Evolutionary conservation across 2,888 invertebrate species (phyloP).

Genomic region (Gastrophysa polygoni): DNA sequence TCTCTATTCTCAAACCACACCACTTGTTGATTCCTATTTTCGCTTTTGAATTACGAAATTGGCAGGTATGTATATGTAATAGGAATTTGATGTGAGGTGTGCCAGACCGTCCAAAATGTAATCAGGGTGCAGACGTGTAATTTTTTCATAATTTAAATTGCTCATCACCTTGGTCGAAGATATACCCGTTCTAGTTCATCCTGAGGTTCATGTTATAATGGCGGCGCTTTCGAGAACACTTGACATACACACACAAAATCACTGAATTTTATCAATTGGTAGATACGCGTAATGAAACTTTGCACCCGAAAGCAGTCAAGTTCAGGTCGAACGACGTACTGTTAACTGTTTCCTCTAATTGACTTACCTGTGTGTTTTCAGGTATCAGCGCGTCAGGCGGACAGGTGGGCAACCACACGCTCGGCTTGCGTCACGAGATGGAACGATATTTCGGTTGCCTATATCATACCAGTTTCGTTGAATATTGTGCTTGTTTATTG

Average conservation of each 20-base stretch:
- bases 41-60: background rate
- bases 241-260: constrained; percentile 38
- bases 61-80: too few relatives aligned
- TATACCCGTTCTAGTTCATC: constrained; percentile 24
- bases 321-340: constrained; percentile 36
- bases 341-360: constrained; percentile 46
- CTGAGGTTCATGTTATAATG: constrained; percentile 21
- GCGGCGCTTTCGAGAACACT: background rate
- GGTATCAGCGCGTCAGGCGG: constrained; percentile 36
- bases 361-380: constrained; percentile 39
- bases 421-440: background rate
- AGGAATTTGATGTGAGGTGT: too few relatives aligned
- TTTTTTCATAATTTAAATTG: too few relatives aligned
- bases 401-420: constrained; percentile 34
- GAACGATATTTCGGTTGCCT: constrained; percentile 20
- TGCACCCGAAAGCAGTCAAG: constrained; percentile 11
- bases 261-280: constrained; percentile 26
- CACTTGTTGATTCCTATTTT: constrained; percentile 12
- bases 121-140: constrained; percentile 36
- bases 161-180: too few relatives aligned
- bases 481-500: too few relatives aligned
- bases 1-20: constrained; percentile 10
- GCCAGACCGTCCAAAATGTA: constrained; percentile 30
- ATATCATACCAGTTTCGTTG: background rate
- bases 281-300: constrained; percentile 25